Conservation (phyloP, 2,888 invertebrate genomes). For the Syrista parreyssii region DNA sequence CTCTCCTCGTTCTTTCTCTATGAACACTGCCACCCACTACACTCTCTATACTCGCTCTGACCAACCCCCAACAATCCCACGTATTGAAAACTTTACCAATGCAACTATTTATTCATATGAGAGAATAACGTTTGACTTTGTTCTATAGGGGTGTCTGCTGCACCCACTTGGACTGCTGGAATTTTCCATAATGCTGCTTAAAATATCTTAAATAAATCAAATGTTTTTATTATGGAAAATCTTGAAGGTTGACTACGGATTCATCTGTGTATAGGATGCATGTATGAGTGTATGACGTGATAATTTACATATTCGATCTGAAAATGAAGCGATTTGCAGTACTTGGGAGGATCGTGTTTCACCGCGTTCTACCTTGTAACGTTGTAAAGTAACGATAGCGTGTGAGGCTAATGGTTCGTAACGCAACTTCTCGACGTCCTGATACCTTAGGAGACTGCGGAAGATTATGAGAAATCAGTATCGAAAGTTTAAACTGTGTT, state of each 20-base stretch:
- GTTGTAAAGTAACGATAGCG: background rate
- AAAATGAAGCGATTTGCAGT: background rate
- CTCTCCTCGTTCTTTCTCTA: background rate
- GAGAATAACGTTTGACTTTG: constrained; percentile 37
- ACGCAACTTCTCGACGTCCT: background rate
- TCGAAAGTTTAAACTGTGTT: background rate
- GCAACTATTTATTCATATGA: constrained; percentile 47
- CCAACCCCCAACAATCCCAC: background rate
- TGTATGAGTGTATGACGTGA: background rate
- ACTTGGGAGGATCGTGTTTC: background rate
- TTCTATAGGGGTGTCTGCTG: constrained; percentile 26
- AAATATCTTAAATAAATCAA: background rate
- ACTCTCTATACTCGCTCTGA: background rate
- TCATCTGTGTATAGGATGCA: background rate
- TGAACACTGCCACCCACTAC: background rate
- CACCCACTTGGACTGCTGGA: background rate
- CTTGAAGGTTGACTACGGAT: background rate
- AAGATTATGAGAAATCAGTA: background rate
- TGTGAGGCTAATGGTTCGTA: background rate
- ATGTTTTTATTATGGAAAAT: background rate
- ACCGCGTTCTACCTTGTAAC: background rate
- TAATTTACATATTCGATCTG: background rate
- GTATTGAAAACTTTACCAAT: constrained; percentile 10
- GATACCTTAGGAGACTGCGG: background rate
- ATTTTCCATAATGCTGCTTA: background rate